These are phyloP conservation scores for Virgularia gustaviana DNA, from an alignment of 92 coral and sea anemone genomes.

Conservation along the genomic window DNA sequence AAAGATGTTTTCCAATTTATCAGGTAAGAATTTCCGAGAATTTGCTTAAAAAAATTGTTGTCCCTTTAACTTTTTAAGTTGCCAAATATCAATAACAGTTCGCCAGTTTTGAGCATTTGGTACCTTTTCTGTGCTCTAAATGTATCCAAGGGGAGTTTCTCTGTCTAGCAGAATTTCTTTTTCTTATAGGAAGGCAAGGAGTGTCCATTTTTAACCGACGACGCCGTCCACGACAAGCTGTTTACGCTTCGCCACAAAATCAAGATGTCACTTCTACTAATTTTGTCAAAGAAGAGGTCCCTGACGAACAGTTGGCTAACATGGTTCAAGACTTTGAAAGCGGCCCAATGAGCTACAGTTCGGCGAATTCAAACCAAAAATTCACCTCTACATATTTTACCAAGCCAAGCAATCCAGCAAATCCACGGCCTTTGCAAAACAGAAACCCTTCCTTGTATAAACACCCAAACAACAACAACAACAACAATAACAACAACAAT, in stretches of 20 bases:
- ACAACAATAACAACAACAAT: constrained; percentile 5
- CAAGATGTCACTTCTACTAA: not conserved
- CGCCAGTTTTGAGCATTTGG: too few relatives aligned
- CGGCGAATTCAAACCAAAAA: not conserved
- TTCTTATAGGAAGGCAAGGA: constrained; percentile 20
- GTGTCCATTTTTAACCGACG: constrained; percentile 38
- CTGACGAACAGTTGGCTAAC: constrained; percentile 18
- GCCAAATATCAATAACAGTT: too few relatives aligned
- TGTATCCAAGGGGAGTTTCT: too few relatives aligned
- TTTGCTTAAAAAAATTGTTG: not conserved
- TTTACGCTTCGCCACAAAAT: constrained; percentile 35
- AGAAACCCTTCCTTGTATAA: constrained; percentile 5
- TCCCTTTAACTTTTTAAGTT: too few relatives aligned
- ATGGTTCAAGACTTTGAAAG: constrained; percentile 25
- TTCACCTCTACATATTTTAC: too few relatives aligned
- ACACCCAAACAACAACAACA: constrained; percentile 15
- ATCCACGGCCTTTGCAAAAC: not conserved
- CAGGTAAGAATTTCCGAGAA: constrained; percentile 18
- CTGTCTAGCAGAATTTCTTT: too few relatives aligned
- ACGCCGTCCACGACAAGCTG: constrained; percentile 35
- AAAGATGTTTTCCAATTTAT: constrained; percentile 26
- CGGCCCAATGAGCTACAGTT: not conserved
- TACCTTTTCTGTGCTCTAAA: too few relatives aligned
- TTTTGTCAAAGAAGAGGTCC: not conserved
- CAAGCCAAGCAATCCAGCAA: not conserved